phyloP scores from a whole-genome alignment of 2,113 vertebrate species.

The Tetrao urogallus region DNA sequence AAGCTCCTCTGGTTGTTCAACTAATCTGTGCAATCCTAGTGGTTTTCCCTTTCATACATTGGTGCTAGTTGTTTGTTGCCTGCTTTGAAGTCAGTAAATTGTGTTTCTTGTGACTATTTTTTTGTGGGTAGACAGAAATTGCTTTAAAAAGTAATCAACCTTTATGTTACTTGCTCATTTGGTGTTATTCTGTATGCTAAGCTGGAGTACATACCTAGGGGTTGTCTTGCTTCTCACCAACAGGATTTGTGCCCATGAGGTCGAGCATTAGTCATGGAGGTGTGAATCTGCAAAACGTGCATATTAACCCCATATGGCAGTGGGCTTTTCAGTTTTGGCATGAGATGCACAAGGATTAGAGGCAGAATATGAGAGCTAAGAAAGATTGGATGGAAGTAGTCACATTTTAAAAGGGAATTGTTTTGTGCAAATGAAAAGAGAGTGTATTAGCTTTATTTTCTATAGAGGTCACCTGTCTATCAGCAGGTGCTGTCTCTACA shows the following conservation, averaged over 20 bases:
- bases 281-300: not conserved
- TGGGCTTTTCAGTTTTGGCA: not conserved
- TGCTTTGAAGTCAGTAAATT: not conserved
- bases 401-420: not conserved
- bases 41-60: not conserved
- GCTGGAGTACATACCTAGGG: not conserved
- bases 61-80: not conserved
- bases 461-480: not conserved
- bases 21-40: not conserved
- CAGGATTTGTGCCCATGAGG: not conserved
- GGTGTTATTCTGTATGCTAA: not conserved
- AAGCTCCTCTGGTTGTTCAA: not conserved
- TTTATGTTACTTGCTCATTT: no score
- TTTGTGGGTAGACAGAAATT: no score
- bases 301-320: not conserved
- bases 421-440: not conserved
- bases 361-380: not conserved
- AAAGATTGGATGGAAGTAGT: not conserved
- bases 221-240: not conserved
- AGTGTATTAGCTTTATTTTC: not conserved
- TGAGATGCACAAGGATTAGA: not conserved
- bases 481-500: not conserved
- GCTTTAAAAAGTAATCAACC: no score
- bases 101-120: no score
- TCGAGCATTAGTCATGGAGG: not conserved